phyloP scores from a whole-genome alignment of 1,140 invertebrate genomes.

The Pogonomyrmex californicus region DNA sequence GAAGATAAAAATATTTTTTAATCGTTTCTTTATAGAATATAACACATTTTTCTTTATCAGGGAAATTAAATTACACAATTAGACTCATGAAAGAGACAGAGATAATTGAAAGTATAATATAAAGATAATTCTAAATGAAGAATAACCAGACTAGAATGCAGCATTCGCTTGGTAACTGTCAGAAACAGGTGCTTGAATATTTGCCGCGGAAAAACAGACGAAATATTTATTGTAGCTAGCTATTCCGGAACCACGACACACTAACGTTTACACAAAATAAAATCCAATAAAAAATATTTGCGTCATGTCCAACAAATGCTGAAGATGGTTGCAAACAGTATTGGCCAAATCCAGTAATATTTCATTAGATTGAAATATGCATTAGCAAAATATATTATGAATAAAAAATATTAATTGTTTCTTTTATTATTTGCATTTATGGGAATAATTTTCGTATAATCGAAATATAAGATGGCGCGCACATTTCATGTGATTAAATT shows the following conservation, averaged over 20 bases:
- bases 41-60: neutral
- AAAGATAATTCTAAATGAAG: conserved; percentile 27
- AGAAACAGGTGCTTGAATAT: conserved; percentile 33
- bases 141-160: neutral
- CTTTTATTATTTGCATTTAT: neutral
- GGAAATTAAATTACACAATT: neutral
- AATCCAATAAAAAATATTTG: conserved; percentile 13
- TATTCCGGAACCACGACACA: conserved; percentile 1
- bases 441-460: neutral
- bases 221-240: conserved; percentile 41
- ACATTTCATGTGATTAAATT: conserved; percentile 4
- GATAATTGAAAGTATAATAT: neutral
- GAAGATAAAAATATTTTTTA: neutral
- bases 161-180: conserved; percentile 5
- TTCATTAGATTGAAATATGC: neutral
- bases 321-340: neutral
- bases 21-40: neutral
- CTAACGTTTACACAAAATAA: conserved; percentile 40
- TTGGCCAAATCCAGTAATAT: neutral
- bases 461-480: neutral
- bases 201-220: conserved; percentile 19
- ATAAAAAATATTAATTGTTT: neutral
- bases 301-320: neutral
- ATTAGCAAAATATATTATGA: neutral
- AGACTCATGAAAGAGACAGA: neutral